These are phyloP conservation scores for Notolabrus celidotus DNA, from an alignment of 2,797 vertebrate species.

Conservation along the genomic window DNA sequence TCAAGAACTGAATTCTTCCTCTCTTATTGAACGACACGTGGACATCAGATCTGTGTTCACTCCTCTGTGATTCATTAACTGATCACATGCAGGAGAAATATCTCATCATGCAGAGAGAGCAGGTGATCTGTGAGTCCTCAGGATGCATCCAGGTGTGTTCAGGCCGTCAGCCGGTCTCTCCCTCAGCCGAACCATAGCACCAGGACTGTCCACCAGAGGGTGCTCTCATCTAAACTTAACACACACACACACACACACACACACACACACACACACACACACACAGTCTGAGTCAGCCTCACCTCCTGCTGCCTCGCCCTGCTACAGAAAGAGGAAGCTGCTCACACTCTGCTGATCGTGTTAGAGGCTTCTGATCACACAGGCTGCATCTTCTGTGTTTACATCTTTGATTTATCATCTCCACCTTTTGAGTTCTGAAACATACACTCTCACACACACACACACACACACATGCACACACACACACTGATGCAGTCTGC, in stretches of 20 bases:
- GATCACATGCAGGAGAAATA: too few relatives aligned
- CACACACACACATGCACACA: neutral
- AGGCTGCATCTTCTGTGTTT: conserved; percentile 18
- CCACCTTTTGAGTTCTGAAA: conserved; percentile 43
- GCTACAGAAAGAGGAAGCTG: neutral
- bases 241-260: neutral
- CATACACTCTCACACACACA: conserved; percentile 11
- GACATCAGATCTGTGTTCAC: too few relatives aligned
- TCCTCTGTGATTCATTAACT: too few relatives aligned
- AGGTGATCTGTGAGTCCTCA: too few relatives aligned
- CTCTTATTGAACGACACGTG: too few relatives aligned
- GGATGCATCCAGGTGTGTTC: too few relatives aligned
- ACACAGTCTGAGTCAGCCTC: conserved; percentile 9
- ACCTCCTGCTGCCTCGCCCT: neutral
- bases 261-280: neutral
- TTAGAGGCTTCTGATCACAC: neutral
- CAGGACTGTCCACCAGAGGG: neutral
- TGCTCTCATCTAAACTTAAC: neutral
- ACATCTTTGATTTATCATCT: conserved; percentile 45
- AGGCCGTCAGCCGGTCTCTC: too few relatives aligned
- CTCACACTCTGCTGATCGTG: neutral
- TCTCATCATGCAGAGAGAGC: too few relatives aligned
- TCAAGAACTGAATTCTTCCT: too few relatives aligned
- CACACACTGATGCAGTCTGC: neutral
- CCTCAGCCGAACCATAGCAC: neutral